Conservation (phyloP, 2,797 vertebrate species). For the Linurgus olivaceus region DNA sequence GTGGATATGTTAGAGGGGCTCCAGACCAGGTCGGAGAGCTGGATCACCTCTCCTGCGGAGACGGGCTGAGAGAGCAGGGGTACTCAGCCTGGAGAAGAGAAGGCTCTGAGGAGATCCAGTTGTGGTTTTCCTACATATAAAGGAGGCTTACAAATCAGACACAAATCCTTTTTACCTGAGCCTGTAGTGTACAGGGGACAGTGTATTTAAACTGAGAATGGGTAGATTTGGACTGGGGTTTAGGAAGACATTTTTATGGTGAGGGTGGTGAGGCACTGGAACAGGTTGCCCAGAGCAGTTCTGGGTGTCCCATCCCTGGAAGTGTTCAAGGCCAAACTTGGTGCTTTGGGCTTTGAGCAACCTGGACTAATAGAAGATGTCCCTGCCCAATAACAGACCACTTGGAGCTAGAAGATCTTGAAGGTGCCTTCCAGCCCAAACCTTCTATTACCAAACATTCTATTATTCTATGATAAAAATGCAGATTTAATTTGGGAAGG, state of each 20-base stretch:
- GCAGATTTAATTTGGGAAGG: not conserved
- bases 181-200: not conserved
- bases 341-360: not conserved
- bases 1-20: not conserved
- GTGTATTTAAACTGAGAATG: not conserved
- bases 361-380: not conserved
- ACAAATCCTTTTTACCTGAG: not conserved
- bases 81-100: not conserved
- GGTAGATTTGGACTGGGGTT: not conserved
- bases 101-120: not conserved
- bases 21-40: not conserved
- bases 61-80: not conserved
- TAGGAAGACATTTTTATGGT: not conserved
- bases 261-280: not conserved
- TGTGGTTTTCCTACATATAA: not conserved
- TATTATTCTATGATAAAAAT: not conserved
- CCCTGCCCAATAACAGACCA: not conserved
- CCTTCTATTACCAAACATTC: no score
- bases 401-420: not conserved
- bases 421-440: not conserved
- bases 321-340: not conserved
- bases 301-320: not conserved
- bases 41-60: not conserved
- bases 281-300: not conserved
- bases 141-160: not conserved